Percentiles rank a stretch among this genome's conserved stretches.
Evolutionary conservation across 2,888 invertebrate species (phyloP).

Genomic region (Euproctis similis): DNA sequence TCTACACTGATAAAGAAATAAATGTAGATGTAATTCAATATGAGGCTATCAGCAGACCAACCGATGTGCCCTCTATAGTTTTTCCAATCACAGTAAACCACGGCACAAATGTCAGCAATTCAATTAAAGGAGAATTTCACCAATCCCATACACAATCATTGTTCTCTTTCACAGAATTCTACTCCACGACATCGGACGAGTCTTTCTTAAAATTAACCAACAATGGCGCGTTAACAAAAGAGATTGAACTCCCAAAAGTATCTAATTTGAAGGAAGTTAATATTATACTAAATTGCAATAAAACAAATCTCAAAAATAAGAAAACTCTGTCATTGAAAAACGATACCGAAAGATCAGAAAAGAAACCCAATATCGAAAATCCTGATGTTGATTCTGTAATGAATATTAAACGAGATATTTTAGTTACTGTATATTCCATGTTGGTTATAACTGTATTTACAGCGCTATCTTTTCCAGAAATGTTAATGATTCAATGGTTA

Average conservation of each 20-base stretch:
- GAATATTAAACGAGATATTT: constrained; percentile 57
- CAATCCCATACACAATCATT: constrained; percentile 37
- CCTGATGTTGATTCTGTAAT: constrained; percentile 38
- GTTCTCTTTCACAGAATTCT: constrained; percentile 28
- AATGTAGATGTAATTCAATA: constrained; percentile 28
- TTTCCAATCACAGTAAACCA: constrained; percentile 26
- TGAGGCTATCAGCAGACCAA: constrained; percentile 30
- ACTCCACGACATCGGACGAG: constrained; percentile 21
- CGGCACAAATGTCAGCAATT: constrained; percentile 32
- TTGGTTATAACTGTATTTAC: constrained; percentile 61
- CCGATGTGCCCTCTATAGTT: constrained; percentile 39
- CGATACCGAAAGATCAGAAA: constrained; percentile 9
- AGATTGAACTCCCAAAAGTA: constrained; percentile 23
- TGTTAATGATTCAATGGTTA: too few relatives aligned
- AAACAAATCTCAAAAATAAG: neutral
- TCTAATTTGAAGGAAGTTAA: constrained; percentile 4
- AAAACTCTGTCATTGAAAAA: neutral
- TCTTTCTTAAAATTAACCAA: neutral
- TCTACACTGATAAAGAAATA: constrained; percentile 45
- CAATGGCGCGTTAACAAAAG: constrained; percentile 7
- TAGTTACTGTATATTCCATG: constrained; percentile 62
- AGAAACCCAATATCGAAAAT: constrained; percentile 7
- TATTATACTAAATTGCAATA: neutral
- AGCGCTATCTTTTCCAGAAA: constrained; percentile 55
- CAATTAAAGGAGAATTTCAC: constrained; percentile 27